These are phyloP conservation scores for Odontocerum albicorne DNA, from an alignment of 2,888 invertebrate genomes.

Conservation along the genomic window DNA sequence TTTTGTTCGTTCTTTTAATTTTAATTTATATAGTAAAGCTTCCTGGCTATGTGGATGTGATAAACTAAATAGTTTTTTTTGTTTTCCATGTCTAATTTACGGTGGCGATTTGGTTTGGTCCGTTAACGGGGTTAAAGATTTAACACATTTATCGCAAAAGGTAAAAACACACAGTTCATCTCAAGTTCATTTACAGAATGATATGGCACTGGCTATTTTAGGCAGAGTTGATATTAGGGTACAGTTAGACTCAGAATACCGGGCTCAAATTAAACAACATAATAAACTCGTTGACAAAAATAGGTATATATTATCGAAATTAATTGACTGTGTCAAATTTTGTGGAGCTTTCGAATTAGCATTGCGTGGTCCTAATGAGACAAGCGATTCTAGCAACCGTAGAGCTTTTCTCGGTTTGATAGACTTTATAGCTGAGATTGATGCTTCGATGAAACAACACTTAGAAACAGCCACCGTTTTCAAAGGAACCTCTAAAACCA, in stretches of 20 bases:
- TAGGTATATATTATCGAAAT: slow-evolving; percentile 37
- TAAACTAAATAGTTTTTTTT: slow-evolving; percentile 32
- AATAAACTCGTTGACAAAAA: slow-evolving; percentile 37
- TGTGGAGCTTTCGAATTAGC: slow-evolving; percentile 41
- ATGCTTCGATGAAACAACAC: slow-evolving; percentile 38
- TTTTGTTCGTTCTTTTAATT: slow-evolving; percentile 7
- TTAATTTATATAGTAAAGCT: slow-evolving; percentile 27
- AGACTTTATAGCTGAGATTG: slow-evolving; percentile 39
- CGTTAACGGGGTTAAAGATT: slow-evolving; percentile 30
- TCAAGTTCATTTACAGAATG: slow-evolving; percentile 32
- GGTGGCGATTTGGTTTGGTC: slow-evolving; percentile 18
- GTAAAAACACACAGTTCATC: slow-evolving; percentile 31
- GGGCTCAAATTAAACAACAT: slow-evolving; percentile 9
- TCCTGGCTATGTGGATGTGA: slow-evolving; percentile 35
- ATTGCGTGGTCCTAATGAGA: slow-evolving; percentile 40
- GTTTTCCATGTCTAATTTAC: slow-evolving; percentile 37
- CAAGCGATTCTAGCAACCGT: slow-evolving; percentile 34
- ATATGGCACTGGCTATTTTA: slow-evolving; percentile 21
- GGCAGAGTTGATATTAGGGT: not conserved
- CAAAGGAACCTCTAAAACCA: slow-evolving; percentile 40
- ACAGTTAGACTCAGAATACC: slow-evolving; percentile 17
- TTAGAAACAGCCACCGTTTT: slow-evolving; percentile 38
- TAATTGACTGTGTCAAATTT: slow-evolving; percentile 41
- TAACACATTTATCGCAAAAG: slow-evolving; percentile 33
- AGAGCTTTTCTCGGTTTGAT: slow-evolving; percentile 39